phyloP scores from a whole-genome alignment of 2,113 vertebrate species.

The Ceyx melanurus region DNA sequence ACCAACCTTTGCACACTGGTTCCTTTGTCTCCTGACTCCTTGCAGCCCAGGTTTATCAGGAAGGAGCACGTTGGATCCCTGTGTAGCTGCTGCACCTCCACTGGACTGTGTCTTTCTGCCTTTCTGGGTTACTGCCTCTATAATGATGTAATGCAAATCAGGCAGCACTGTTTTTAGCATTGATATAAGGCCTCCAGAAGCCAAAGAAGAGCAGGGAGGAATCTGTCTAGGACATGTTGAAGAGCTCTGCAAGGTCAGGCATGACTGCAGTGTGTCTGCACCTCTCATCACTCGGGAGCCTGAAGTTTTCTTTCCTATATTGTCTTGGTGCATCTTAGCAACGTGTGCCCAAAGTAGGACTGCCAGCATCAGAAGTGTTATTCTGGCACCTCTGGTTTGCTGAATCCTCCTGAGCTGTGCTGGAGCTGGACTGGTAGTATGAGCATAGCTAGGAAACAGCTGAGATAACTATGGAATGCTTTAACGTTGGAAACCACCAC shows the following conservation, averaged over 20 bases:
- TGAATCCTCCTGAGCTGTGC: neutral
- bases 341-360: neutral
- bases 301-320: constrained; percentile 12
- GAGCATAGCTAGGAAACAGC: neutral
- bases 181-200: neutral
- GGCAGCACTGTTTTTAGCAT: neutral
- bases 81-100: fast-evolving
- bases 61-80: neutral
- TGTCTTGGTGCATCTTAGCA: constrained; percentile 48
- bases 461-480: neutral
- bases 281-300: constrained; percentile 9
- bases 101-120: neutral
- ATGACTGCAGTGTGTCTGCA: neutral
- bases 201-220: constrained; percentile 3
- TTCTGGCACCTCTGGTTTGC: constrained; percentile 30
- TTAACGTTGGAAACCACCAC: neutral
- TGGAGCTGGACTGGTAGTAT: neutral
- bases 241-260: constrained; percentile 35
- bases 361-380: neutral
- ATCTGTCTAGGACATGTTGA: neutral
- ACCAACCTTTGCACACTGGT: neutral
- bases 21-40: neutral
- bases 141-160: neutral
- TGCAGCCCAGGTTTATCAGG: neutral
- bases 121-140: neutral